Evolutionary conservation across 1,140 invertebrate species (phyloP), one percentile per base, ranked within the genome.

Genomic region (Diabrotica undecimpunctata): DNA sequence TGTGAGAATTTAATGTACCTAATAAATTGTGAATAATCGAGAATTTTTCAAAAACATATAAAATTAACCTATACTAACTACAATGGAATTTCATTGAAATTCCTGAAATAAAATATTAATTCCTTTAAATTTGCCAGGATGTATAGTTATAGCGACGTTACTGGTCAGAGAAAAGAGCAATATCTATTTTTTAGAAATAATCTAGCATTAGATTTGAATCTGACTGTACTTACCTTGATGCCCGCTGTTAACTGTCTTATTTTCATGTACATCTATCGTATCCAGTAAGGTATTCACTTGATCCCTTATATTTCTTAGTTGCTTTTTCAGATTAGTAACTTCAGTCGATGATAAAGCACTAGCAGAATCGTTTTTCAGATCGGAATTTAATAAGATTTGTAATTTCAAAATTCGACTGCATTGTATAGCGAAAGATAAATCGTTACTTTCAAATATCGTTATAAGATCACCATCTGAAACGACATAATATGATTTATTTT

Each of bases 401-500:
- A 90, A 79, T 77, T 88, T 88, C 54, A 91, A 76, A 68, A 89
- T 85, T 52, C 88, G 80, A 72, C 85, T 88, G 69, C 87, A 88
- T 74, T 90, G 87, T 65, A 91, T 88, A 59, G 88, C 89, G 83
- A 89, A 89, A 9, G 85, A 83, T 53, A 91, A 77, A 77, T 91
- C 89, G 7, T 87, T 86, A 74, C 86, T 88, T 79, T 91, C 89
- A 80, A 88, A 86, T 65, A 91, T 90, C 41, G 89, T 90, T 65
- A 91, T 87, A 56, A 90, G 76, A 78, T 91, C 89, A 62, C 86
- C 87, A 84, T 91, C 89, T 88, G 78, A 58, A 84, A 82, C 51
- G 53, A 54, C 39, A 7, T 46, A 13, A 55, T 7, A n/a, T 13
- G 11, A 39, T 51, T 52, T 53, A 62, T 3, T 53, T 6, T 53